phyloP scores from a whole-genome alignment of 2,888 invertebrate genomes.

The Sarcophaga subvicina region DNA sequence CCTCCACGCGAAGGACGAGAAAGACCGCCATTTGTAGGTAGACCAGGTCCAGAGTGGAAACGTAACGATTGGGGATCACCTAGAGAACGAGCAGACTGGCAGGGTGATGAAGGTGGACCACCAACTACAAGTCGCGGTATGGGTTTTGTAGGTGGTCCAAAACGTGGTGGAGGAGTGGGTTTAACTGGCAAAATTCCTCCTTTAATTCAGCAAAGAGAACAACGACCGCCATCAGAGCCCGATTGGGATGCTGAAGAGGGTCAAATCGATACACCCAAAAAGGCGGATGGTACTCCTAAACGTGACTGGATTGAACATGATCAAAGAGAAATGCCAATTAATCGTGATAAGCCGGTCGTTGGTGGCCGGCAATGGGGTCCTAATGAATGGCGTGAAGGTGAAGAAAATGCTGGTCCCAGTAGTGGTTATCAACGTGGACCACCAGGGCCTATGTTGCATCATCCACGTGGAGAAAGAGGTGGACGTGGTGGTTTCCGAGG shows the following conservation, averaged over 20 bases:
- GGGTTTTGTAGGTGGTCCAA: slow-evolving; percentile 78
- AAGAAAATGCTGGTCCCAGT: slow-evolving; percentile 71
- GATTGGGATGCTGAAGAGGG: slow-evolving; percentile 80
- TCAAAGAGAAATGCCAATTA: slow-evolving; percentile 73
- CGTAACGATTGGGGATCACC: slow-evolving; percentile 74
- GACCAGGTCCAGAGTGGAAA: slow-evolving; percentile 76
- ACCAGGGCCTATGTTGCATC: slow-evolving; percentile 70
- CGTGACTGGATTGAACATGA: slow-evolving; percentile 71
- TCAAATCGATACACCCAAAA: slow-evolving; percentile 68
- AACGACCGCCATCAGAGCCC: slow-evolving; percentile 78
- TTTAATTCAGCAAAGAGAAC: slow-evolving; percentile 67
- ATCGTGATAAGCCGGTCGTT: slow-evolving; percentile 62
- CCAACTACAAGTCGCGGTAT: slow-evolving; percentile 65
- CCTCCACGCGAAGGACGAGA: slow-evolving; percentile 73
- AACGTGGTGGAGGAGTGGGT: slow-evolving; percentile 71
- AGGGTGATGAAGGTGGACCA: slow-evolving; percentile 68
- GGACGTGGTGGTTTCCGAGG: slow-evolving; percentile 73
- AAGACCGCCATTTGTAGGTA: slow-evolving; percentile 68
- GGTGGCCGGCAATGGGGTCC: slow-evolving; percentile 73
- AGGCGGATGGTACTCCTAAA: slow-evolving; percentile 53
- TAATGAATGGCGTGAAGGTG: slow-evolving; percentile 77
- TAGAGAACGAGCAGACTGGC: slow-evolving; percentile 76
- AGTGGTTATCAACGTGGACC: slow-evolving; percentile 62
- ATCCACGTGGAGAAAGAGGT: slow-evolving; percentile 76
- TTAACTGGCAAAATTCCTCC: slow-evolving; percentile 56